Conservation (phyloP, 2,888 invertebrate genomes). For the Mythimna lalbum region DNA sequence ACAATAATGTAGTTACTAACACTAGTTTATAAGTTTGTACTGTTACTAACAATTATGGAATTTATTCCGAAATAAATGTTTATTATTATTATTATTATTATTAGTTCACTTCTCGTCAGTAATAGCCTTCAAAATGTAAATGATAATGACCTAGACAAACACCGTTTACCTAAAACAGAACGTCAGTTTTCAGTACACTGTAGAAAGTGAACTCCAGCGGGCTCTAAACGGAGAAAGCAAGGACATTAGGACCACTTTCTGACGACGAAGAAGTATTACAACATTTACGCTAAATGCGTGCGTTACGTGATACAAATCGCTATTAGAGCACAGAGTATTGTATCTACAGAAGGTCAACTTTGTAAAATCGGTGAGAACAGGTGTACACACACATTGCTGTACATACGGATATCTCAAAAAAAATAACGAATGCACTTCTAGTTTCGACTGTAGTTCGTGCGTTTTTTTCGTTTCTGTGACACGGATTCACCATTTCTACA, state of each 20-base stretch:
- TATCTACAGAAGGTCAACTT: constrained; percentile 15
- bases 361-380: neutral
- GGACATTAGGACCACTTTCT: constrained; percentile 55
- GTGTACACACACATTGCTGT: no score
- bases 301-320: constrained; percentile 51
- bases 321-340: constrained; percentile 32
- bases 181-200: constrained; percentile 33
- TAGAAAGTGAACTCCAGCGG: constrained; percentile 53
- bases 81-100: no score
- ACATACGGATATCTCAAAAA: neutral
- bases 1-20: no score
- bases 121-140: neutral
- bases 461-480: neutral
- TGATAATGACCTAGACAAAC: constrained; percentile 31
- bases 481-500: no score
- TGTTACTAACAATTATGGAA: no score
- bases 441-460: neutral
- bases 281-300: constrained; percentile 60
- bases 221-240: constrained; percentile 69
- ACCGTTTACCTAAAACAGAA: constrained; percentile 7
- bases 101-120: neutral
- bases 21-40: no score
- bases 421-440: neutral
- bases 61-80: no score
- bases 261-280: constrained; percentile 54